Base-by-base conservation (phyloP, 2,113 vertebrate species). In the Vulpes vulpes region DNA sequence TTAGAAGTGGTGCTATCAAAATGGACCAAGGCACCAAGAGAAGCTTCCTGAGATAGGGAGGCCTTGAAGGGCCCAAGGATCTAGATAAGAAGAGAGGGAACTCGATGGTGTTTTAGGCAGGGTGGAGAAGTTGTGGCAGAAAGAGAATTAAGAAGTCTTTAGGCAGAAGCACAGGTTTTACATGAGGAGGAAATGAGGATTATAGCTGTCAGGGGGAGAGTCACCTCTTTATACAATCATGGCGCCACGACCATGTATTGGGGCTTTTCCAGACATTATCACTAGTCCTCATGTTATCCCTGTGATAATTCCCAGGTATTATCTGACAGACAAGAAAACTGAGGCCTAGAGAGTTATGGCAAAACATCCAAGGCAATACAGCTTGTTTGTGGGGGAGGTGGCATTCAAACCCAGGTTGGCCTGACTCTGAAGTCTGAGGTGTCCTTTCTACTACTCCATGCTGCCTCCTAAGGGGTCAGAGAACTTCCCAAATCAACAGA, bases 381-480 rank as follows among this genome's bases (percentile, higher is more conserved):
- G 6, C 35, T 69, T 69, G 84, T 16, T 53, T 23, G n/a, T 62
- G 1, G 3, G 23, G 17, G 17, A 83, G 27, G 43, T 84, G 64
- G 59, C 60, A 83, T 76, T 86, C 71, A 92, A 91, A 91, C 53
- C 9, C 19, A 19, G 64, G 73, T 6, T 84, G 53, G 30, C 57
- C 59, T 81, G 51, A 89, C 60, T 71, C 51, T 49, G 64, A 87
- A 88, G 32, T 51, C 49, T 32, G 9, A 73, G 53, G 15, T 27
- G 3, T 53, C 89, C 53, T 65, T 85, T 87, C 78, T 55, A 30
- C 81, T 91, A 83, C 51, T 86, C 73, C 62, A 78, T 19, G n/a
- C 67, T 96, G 86, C 86, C 43, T 91, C 82, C 73, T 82, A 83
- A 88, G 38, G 53, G 92, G 76, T 89, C 79, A 85, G 43, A 83